Evolutionary conservation across 1,140 invertebrate genomes (phyloP).

Genomic region (Achatina immaculata): DNA sequence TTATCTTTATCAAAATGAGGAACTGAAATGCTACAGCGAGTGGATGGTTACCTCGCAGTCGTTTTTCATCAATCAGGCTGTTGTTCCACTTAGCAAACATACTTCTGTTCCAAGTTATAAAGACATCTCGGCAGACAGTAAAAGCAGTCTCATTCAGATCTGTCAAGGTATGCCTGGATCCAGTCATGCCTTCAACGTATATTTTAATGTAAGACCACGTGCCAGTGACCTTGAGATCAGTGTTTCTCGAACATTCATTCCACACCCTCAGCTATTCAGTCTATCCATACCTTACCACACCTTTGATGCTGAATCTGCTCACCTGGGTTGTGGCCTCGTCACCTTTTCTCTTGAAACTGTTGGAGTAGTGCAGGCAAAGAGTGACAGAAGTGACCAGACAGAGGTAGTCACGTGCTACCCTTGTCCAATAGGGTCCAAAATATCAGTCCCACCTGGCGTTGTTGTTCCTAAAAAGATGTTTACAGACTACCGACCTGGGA

Average conservation of each 20-base stretch:
- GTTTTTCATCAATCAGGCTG: slow-evolving; percentile 37
- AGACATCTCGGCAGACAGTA: background rate
- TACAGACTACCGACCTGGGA: slow-evolving; percentile 11
- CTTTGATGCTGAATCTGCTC: background rate
- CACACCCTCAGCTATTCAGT: slow-evolving; percentile 21
- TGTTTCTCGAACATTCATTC: background rate
- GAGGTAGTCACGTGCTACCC: slow-evolving; percentile 30
- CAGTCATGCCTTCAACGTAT: background rate
- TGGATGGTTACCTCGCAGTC: slow-evolving; percentile 16
- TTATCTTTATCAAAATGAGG: slow-evolving; percentile 8
- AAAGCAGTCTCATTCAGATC: background rate
- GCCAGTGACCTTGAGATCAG: background rate
- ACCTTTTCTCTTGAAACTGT: slow-evolving; percentile 29
- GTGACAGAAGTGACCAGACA: background rate
- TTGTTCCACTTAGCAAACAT: slow-evolving; percentile 26
- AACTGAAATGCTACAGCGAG: slow-evolving; percentile 29
- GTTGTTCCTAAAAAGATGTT: background rate
- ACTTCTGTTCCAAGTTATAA: slow-evolving; percentile 17
- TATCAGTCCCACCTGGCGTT: slow-evolving; percentile 2
- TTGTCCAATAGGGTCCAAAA: slow-evolving; percentile 2
- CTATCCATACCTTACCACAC: slow-evolving; percentile 33
- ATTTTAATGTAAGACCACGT: background rate
- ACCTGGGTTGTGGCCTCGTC: slow-evolving; percentile 8
- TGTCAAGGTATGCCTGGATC: background rate
- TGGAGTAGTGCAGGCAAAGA: background rate